Base-by-base conservation (phyloP, 2,113 vertebrate genomes). In the Ceyx margarethae region DNA sequence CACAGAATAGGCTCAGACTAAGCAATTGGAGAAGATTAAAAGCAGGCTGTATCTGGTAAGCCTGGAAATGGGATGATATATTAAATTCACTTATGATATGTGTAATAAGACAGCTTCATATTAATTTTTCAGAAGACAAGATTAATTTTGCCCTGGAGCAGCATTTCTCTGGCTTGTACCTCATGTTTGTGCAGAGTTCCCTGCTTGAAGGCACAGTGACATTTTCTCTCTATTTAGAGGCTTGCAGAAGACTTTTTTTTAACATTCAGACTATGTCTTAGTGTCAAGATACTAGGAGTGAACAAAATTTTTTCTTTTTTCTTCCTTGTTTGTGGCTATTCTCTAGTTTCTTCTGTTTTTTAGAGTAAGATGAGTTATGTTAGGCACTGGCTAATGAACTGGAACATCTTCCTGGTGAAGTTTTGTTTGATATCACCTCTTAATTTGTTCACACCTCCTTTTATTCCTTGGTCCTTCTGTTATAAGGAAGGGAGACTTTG, bases 61-160 rank as follows among this genome's bases (percentile, higher is more conserved):
- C 68, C 56, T 81, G 69, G 43, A 91, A 94, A 78, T 9, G 81
- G 65, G 25, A 88, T 67, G 33, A 90, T 88, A 56, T 60, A 81
- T 90, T 83, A 88, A 88, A 90, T 85, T 29, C 10, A 58, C 23
- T 73, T 87, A 77, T 0, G 2, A 76, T 79, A 89, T 69, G 26
- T 83, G 82, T 74, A 91, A 91, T 86, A 88, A 83, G 68, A 91
- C 40, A 83, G 35, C 51, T 90, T 94, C 65, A 31, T 93, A 85
- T 83, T 90, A 66, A 85, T 90, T 91, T 88, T 91, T 87, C 68
- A 58, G 80, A 76, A 51, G 50, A 54, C 65, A 77, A 81, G 22
- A 91, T 88, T 73, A 77, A 74, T 96, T 93, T 91, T 91, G 13
- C 68, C 80, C 43, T 37, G 74, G 43, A 84, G 69, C 31, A 83